phyloP scores from a whole-genome alignment of 1,140 invertebrate species.

The Papilio aristodemus region DNA sequence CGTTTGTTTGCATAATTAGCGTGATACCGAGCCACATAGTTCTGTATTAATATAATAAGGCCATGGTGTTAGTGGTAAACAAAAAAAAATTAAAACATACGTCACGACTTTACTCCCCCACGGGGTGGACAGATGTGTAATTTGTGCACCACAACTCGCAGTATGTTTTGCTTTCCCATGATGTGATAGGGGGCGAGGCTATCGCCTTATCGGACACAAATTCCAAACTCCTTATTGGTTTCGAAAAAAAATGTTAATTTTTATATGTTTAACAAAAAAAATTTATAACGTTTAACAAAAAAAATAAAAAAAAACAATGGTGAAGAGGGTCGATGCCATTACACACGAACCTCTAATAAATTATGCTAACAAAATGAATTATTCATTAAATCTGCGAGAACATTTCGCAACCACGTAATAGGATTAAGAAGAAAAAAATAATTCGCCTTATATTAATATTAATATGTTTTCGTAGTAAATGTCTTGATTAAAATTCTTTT shows the following conservation, averaged over 20 bases:
- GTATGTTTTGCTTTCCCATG: too few relatives aligned
- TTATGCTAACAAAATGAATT: conserved; percentile 29
- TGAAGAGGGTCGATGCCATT: not conserved
- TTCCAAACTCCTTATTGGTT: too few relatives aligned
- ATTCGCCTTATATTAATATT: not conserved
- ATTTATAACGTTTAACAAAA: too few relatives aligned
- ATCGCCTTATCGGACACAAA: too few relatives aligned
- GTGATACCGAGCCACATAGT: not conserved
- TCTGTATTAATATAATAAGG: not conserved
- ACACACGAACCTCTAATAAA: conserved; percentile 6
- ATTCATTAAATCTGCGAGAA: conserved; percentile 22
- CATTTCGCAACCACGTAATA: conserved; percentile 7
- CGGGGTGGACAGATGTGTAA: too few relatives aligned
- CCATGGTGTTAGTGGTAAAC: too few relatives aligned
- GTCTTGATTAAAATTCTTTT: not conserved
- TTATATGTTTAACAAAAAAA: too few relatives aligned
- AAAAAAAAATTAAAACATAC: too few relatives aligned
- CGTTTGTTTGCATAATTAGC: not conserved
- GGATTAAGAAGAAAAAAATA: not conserved
- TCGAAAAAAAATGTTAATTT: too few relatives aligned
- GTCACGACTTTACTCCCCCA: too few relatives aligned
- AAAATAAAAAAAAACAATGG: conserved; percentile 14
- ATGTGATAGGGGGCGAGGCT: too few relatives aligned
- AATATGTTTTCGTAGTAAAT: not conserved
- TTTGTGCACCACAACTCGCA: too few relatives aligned